Conservation (phyloP, 2,888 invertebrate genomes). For the Siphonodentalium dalli region DNA sequence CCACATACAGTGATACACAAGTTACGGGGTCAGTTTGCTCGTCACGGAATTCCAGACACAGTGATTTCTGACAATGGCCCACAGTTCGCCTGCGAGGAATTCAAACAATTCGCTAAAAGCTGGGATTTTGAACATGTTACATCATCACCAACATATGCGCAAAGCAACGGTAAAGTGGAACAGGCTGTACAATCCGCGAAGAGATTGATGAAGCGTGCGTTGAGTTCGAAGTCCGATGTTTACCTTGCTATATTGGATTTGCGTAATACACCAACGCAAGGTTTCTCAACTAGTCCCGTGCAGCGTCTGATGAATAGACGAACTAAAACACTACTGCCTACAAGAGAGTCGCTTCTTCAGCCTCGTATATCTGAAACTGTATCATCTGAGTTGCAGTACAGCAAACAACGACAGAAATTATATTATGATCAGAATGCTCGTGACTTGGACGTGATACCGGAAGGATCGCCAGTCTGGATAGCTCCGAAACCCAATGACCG, state of each 20-base stretch:
- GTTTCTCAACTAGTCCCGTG: conserved; percentile 1
- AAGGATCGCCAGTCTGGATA: too few species aligned
- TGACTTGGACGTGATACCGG: too few species aligned
- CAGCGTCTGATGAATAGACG: conserved; percentile 4
- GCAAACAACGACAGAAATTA: too few species aligned
- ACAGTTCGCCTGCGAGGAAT: conserved; percentile 7
- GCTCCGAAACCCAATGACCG: too few species aligned
- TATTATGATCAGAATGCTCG: too few species aligned
- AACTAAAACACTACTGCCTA: conserved; percentile 1
- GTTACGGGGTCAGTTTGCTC: neutral
- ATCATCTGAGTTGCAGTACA: too few species aligned
- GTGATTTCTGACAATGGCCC: conserved; percentile 3
- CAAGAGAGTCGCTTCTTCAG: neutral
- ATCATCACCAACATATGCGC: conserved; percentile 1
- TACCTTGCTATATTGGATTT: conserved; percentile 4
- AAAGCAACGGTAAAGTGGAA: conserved; percentile 1
- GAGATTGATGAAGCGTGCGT: conserved; percentile 5
- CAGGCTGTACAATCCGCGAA: conserved; percentile 9
- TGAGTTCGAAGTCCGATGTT: neutral
- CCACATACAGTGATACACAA: neutral
- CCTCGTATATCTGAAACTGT: neutral
- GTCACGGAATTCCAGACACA: neutral
- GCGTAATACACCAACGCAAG: conserved; percentile 4
- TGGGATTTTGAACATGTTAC: neutral
- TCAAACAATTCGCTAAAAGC: neutral